phyloP scores from a whole-genome alignment of 2,888 invertebrate genomes.

The Parnassius glacialis region DNA sequence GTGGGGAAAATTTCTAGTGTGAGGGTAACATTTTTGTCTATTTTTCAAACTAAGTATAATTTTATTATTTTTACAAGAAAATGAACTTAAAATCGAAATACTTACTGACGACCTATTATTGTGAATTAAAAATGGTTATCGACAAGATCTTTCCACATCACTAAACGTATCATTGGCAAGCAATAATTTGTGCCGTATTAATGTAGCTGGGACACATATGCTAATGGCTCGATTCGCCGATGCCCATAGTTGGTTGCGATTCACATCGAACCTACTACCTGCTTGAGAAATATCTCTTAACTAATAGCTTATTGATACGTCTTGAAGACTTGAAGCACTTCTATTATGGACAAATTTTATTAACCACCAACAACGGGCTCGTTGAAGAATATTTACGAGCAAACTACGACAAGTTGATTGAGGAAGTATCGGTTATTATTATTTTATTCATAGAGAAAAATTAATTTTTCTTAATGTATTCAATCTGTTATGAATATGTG shows the following conservation, averaged over 20 bases:
- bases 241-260: conserved; percentile 11
- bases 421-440: conserved; percentile 1
- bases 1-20: too few relatives aligned
- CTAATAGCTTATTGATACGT: conserved; percentile 19
- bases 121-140: neutral
- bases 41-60: too few relatives aligned
- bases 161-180: neutral
- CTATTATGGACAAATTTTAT: neutral
- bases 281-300: conserved; percentile 8
- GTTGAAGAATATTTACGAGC: neutral
- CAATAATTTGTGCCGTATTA: conserved; percentile 22
- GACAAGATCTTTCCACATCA: neutral
- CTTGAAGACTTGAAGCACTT: neutral
- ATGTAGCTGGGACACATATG: conserved; percentile 16
- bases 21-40: too few relatives aligned
- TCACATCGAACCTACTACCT: conserved; percentile 3
- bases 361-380: neutral
- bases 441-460: conserved; percentile 11
- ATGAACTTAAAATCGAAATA: too few relatives aligned
- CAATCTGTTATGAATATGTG: neutral
- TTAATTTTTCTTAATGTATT: neutral
- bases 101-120: too few relatives aligned
- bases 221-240: conserved; percentile 14
- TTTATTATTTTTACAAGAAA: too few relatives aligned
- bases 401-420: conserved; percentile 5